Conservation (phyloP, 2,113 vertebrate genomes). For the Bothrops jararaca region DNA sequence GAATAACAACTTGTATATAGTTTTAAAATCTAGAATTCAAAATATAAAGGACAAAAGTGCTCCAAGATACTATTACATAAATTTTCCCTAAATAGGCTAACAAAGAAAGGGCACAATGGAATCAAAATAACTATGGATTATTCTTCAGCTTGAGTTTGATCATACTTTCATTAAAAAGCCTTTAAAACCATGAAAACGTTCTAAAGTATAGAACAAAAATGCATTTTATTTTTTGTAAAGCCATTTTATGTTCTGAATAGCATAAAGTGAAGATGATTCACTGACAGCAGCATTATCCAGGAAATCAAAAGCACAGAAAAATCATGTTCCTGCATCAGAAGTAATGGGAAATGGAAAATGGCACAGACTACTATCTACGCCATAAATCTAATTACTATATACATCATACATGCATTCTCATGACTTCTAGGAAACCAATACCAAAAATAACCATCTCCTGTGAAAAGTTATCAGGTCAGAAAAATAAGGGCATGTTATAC, state of each 20-base stretch:
- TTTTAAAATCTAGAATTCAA: not conserved
- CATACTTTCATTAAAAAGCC: not conserved
- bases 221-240: not conserved
- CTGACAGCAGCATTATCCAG: not conserved
- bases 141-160: not conserved
- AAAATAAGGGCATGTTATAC: slow-evolving; percentile 15
- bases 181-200: not conserved
- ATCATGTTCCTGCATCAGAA: slow-evolving; percentile 1
- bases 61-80: not conserved
- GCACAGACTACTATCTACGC: not conserved
- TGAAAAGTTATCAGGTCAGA: slow-evolving; percentile 23
- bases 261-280: not conserved
- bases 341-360: slow-evolving; percentile 16
- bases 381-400: not conserved
- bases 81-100: not conserved
- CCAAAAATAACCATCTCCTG: not conserved
- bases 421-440: not conserved
- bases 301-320: not conserved
- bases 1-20: not conserved
- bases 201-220: not conserved
- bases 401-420: not conserved
- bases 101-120: not conserved
- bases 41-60: not conserved
- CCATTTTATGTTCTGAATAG: not conserved
- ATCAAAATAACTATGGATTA: not conserved